Conservation (phyloP, 2,888 invertebrate species). For the Neria commutata region DNA sequence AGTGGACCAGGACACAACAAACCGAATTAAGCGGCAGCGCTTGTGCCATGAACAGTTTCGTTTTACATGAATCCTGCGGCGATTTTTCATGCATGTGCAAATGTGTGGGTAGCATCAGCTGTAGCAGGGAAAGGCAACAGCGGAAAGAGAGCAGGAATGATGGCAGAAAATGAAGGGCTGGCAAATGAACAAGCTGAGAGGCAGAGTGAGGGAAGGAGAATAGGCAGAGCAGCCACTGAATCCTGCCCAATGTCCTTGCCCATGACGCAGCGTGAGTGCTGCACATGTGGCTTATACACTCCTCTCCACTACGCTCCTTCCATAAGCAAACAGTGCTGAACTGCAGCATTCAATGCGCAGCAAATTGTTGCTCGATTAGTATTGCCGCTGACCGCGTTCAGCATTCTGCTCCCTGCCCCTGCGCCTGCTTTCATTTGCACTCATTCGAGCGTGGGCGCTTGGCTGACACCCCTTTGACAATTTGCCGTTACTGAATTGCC, state of each 20-base stretch:
- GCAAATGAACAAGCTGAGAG: too few species aligned
- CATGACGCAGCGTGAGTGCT: neutral
- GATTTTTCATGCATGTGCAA: conserved; percentile 42
- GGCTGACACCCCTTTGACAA: neutral
- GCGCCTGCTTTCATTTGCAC: neutral
- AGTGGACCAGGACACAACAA: neutral
- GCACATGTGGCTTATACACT: neutral
- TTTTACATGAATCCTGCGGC: conserved; percentile 51
- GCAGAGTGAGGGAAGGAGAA: too few species aligned
- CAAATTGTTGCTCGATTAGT: neutral
- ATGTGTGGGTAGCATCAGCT: conserved; percentile 23
- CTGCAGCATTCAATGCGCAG: neutral
- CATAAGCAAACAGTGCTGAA: neutral
- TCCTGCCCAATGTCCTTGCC: neutral
- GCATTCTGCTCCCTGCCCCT: too few species aligned
- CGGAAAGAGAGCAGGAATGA: too few species aligned
- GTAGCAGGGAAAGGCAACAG: too few species aligned
- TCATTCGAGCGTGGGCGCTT: neutral
- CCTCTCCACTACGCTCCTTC: neutral
- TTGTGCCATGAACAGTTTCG: conserved; percentile 45
- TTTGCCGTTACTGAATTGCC: neutral
- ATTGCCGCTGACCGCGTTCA: too few species aligned
- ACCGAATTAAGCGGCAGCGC: neutral
- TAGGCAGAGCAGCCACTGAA: too few species aligned
- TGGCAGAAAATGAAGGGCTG: too few species aligned